Evolutionary conservation across 2,797 vertebrate genomes (phyloP).

Genomic region (Fistularia commersonii): DNA sequence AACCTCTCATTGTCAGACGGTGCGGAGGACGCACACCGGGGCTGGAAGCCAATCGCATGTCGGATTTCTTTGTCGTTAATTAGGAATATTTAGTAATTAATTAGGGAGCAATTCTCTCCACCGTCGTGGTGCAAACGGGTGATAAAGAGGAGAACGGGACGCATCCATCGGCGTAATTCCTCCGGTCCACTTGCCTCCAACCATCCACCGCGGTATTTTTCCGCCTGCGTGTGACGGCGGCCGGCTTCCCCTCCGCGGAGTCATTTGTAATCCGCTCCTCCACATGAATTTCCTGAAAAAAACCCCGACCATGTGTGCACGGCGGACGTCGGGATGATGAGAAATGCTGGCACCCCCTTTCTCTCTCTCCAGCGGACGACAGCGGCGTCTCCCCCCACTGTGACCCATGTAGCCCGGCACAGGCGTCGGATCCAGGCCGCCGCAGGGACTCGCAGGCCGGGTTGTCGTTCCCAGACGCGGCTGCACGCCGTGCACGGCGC

Average conservation of each 20-base stretch:
- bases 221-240: too few relatives aligned
- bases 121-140: too few relatives aligned
- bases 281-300: slow-evolving; percentile 11
- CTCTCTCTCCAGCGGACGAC: slow-evolving; percentile 13
- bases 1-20: slow-evolving; percentile 37
- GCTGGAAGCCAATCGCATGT: slow-evolving; percentile 11
- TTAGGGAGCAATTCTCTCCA: too few relatives aligned
- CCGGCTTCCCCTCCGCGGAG: too few relatives aligned
- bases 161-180: too few relatives aligned
- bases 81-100: too few relatives aligned
- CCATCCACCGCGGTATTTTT: too few relatives aligned
- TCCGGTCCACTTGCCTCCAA: too few relatives aligned
- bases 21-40: slow-evolving; percentile 16
- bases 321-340: slow-evolving; percentile 36
- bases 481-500: slow-evolving; percentile 47
- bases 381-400: slow-evolving; percentile 25
- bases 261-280: slow-evolving; percentile 17
- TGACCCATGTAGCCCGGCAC: slow-evolving; percentile 43
- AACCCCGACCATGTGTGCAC: slow-evolving; percentile 10
- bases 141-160: too few relatives aligned
- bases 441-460: slow-evolving; percentile 39
- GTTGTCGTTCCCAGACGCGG: slow-evolving; percentile 37
- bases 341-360: slow-evolving; percentile 25
- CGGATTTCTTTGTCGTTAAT: neutral
- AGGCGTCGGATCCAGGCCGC: slow-evolving; percentile 46